Conservation (phyloP, 64 coral and sea anemone species). For the Stichodactyla helianthus region DNA sequence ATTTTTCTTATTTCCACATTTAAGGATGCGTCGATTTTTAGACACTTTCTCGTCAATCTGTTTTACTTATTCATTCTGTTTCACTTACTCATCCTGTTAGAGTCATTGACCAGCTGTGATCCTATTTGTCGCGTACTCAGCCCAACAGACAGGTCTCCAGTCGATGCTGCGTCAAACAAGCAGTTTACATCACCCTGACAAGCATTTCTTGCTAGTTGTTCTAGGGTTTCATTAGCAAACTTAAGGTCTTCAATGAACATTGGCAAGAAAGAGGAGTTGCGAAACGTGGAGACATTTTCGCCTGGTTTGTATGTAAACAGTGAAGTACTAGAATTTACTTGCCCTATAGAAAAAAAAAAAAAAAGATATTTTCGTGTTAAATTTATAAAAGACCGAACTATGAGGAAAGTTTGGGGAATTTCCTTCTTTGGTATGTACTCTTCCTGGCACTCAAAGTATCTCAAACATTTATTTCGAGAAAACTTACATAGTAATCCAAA, state of each 20-base stretch:
- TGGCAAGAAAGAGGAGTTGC: neutral
- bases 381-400: neutral
- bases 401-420: neutral
- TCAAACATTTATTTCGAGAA: neutral
- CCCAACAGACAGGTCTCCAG: conserved; percentile 33
- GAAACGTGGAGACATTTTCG: conserved; percentile 6
- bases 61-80: neutral
- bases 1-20: too few species aligned
- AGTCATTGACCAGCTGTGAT: conserved; percentile 1
- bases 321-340: conserved; percentile 20
- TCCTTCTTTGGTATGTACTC: neutral
- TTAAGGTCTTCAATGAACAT: conserved; percentile 28
- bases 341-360: conserved; percentile 20
- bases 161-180: conserved; percentile 36
- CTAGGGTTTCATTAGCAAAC: conserved; percentile 1
- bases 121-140: conserved; percentile 1
- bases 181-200: conserved; percentile 21
- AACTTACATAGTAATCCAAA: conserved; percentile 57
- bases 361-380: neutral
- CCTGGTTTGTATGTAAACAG: conserved; percentile 16
- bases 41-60: too few species aligned
- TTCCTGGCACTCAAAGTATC: neutral
- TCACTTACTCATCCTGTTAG: neutral
- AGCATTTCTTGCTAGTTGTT: neutral
- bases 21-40: too few species aligned